Evolutionary conservation across 1,140 invertebrate genomes (phyloP).

Genomic region (Drosophila suzukii): DNA sequence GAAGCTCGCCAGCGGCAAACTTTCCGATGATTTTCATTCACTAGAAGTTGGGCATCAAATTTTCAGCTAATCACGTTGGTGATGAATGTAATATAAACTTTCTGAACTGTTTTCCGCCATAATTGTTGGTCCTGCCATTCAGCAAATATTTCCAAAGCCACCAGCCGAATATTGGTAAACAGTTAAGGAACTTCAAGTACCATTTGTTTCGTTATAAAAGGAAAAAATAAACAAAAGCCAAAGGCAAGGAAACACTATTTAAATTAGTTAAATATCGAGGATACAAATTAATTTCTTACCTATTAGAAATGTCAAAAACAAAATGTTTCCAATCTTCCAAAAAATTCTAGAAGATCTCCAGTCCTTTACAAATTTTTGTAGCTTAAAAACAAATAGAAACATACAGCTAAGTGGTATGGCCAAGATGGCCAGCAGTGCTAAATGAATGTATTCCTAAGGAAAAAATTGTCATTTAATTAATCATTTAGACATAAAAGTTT

Average conservation of each 20-base stretch:
- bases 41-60: constrained; percentile 49
- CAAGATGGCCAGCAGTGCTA: background rate
- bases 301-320: background rate
- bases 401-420: background rate
- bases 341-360: background rate
- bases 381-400: background rate
- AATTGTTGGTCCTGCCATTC: constrained; percentile 2
- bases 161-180: background rate
- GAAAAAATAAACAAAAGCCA: background rate
- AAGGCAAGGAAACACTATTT: background rate
- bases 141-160: background rate
- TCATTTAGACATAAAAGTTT: background rate
- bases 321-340: background rate
- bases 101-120: constrained; percentile 37
- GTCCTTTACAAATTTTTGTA: background rate
- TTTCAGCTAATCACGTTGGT: constrained; percentile 61
- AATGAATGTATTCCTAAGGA: constrained; percentile 1
- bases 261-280: background rate
- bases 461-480: background rate
- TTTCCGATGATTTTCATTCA: constrained; percentile 76
- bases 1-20: constrained; percentile 39
- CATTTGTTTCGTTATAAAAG: background rate
- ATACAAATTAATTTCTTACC: background rate
- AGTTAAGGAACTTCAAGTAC: background rate
- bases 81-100: constrained; percentile 59